Conservation (phyloP, 1,140 invertebrate genomes). For the Tribolium madens region DNA sequence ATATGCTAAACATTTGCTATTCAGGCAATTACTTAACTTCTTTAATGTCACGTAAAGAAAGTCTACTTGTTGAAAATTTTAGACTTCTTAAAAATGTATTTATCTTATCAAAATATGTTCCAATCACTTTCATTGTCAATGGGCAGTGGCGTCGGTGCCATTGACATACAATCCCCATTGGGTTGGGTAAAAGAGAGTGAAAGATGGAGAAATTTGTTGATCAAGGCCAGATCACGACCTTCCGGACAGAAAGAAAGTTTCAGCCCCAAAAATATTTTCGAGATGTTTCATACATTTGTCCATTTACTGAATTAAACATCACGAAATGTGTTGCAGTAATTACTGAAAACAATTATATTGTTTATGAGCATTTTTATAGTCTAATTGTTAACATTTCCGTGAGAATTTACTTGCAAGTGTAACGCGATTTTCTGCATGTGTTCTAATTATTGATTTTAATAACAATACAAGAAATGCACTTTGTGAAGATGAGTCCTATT, state of each 20-base stretch:
- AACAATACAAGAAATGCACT: neutral
- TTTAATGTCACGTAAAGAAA: conserved; percentile 14
- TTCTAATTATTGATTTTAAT: neutral
- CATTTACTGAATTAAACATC: too few relatives aligned
- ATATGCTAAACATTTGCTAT: neutral
- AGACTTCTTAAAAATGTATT: neutral
- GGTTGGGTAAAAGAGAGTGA: conserved; percentile 52
- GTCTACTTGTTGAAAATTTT: neutral
- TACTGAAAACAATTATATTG: neutral
- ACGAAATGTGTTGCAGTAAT: neutral
- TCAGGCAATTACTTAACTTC: conserved; percentile 12
- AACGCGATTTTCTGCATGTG: neutral
- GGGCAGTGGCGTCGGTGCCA: conserved; percentile 34
- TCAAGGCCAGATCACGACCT: conserved; percentile 54
- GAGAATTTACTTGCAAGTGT: too few relatives aligned
- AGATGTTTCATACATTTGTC: neutral
- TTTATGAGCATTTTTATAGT: neutral
- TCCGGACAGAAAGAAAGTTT: conserved; percentile 52
- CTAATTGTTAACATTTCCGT: neutral
- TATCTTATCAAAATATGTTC: neutral
- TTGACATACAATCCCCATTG: conserved; percentile 45
- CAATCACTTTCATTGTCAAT: conserved; percentile 34
- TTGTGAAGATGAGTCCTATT: conserved; percentile 6
- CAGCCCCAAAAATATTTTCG: conserved; percentile 24
- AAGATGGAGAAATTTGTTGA: conserved; percentile 53